Percentiles rank a stretch among this genome's conserved stretches.
These are phyloP conservation scores for Triplophysa tibetana DNA, from an alignment of 2,113 vertebrate genomes.

Conservation along the genomic window DNA sequence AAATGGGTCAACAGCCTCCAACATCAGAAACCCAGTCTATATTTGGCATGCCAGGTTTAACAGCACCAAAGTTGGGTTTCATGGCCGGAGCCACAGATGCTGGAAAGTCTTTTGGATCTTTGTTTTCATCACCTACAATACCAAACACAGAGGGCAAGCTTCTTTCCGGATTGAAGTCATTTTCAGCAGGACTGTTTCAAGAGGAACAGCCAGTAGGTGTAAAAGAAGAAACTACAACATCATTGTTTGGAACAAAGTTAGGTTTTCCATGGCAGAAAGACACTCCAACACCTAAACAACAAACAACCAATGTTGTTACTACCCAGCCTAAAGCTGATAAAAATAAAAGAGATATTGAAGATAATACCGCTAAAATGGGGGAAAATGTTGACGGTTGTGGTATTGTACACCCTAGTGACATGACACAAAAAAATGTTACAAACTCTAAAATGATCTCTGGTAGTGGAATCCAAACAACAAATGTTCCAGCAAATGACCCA, in stretches of 20 bases:
- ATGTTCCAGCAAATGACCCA: slow-evolving; percentile 63
- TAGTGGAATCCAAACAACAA: slow-evolving; percentile 55
- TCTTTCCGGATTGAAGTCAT: slow-evolving; percentile 82
- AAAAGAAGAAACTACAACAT: slow-evolving; percentile 67
- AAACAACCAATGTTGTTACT: slow-evolving; percentile 62
- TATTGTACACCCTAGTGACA: background rate
- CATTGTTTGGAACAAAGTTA: slow-evolving; percentile 81
- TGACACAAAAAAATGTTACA: slow-evolving; percentile 31
- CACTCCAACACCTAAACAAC: slow-evolving; percentile 63
- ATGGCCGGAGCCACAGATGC: slow-evolving; percentile 72
- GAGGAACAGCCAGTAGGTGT: slow-evolving; percentile 70
- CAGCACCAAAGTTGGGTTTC: slow-evolving; percentile 74
- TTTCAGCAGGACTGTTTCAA: slow-evolving; percentile 85
- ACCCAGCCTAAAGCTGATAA: slow-evolving; percentile 68
- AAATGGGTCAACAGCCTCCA: slow-evolving; percentile 48
- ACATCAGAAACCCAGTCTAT: slow-evolving; percentile 61
- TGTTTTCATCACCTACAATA: slow-evolving; percentile 76
- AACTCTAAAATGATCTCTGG: slow-evolving; percentile 56
- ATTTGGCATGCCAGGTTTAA: slow-evolving; percentile 74
- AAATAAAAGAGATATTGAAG: slow-evolving; percentile 33
- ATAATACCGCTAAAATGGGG: slow-evolving; percentile 6
- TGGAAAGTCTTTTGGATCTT: slow-evolving; percentile 80
- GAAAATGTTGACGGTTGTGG: slow-evolving; percentile 9
- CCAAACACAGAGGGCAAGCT: slow-evolving; percentile 72
- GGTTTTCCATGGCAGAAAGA: slow-evolving; percentile 82